phyloP scores from a whole-genome alignment of 2,888 invertebrate genomes.

The Eristalis arbustorum region DNA sequence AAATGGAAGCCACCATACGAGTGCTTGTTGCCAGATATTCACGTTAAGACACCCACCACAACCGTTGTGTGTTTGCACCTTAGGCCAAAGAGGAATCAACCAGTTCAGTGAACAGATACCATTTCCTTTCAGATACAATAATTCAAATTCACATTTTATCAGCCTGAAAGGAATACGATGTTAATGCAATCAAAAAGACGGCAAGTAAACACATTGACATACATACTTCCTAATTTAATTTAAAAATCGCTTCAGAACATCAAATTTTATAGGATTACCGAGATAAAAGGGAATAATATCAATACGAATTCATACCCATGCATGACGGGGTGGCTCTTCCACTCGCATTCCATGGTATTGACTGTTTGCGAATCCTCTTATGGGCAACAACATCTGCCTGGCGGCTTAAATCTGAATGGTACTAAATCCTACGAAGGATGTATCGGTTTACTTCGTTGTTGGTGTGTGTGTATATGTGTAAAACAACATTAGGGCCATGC shows the following conservation, averaged over 20 bases:
- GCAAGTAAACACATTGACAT: neutral
- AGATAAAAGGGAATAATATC: neutral
- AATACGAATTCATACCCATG: neutral
- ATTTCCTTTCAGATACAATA: neutral
- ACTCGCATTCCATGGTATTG: neutral
- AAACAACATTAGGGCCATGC: too few species aligned
- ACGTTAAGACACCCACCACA: too few species aligned
- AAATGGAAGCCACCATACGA: too few species aligned
- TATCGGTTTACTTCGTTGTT: neutral
- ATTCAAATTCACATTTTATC: neutral
- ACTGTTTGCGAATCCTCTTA: neutral
- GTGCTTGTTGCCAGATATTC: too few species aligned
- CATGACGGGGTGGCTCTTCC: neutral
- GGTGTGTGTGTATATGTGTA: neutral
- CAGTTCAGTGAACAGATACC: neutral
- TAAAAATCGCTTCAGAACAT: neutral
- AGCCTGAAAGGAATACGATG: neutral
- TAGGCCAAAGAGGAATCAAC: neutral
- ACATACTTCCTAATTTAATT: neutral
- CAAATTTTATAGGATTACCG: constrained; percentile 2
- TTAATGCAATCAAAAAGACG: neutral
- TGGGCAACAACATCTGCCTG: constrained; percentile 14
- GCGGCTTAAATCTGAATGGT: constrained; percentile 1
- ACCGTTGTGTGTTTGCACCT: too few species aligned
- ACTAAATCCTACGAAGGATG: neutral